Evolutionary conservation across 2,888 invertebrate species (phyloP), one percentile per base, ranked within the genome.

Genomic region (Pheosia tremula): DNA sequence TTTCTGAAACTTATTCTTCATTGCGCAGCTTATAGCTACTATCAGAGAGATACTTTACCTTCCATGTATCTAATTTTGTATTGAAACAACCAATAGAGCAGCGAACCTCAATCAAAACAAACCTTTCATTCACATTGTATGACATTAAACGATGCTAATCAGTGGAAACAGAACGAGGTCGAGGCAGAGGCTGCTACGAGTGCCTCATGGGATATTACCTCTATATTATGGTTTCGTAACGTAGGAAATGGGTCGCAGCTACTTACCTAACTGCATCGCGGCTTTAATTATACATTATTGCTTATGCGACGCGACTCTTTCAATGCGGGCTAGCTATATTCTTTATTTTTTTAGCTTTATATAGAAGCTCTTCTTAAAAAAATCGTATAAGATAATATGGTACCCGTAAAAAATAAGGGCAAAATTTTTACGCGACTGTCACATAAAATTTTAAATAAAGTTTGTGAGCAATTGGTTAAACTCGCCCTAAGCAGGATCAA

Each of bases 71-170:
- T 24, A 24, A 24, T 36, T 52, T 52, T 52, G 9, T 36, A 52
- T 54, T 39, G n/a, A 38, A 38, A n/a, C 38, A 1, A 36, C 10
- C 11, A 10, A 38, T 38, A 54, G 11, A 9, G 6, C 10, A 37
- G 49, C 4, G n/a, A 49, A n/a, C 3, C n/a, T 3, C 8, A 50
- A 50, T 24, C 24, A 50, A 38, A 66, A 67, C 66, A 69, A 69
- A 55, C 56, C 52, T 39, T 63, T 57, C 57, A 62, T 58, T 62
- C 73, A 62, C 68, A 71, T 72, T 72, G 71, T 74, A 68, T 69
- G 63, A 63, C 68, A 64, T 73, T 75, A 75, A 79, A 79, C 68
- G 79, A 82, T 79, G 79, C 72, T 83, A 84, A 85, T 85, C 79
- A 79, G 68, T 69, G 68, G 69, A 77, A 79, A 74, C 71, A 74